Conservation (phyloP, 2,113 vertebrate genomes). For the Nycticorax nycticorax region DNA sequence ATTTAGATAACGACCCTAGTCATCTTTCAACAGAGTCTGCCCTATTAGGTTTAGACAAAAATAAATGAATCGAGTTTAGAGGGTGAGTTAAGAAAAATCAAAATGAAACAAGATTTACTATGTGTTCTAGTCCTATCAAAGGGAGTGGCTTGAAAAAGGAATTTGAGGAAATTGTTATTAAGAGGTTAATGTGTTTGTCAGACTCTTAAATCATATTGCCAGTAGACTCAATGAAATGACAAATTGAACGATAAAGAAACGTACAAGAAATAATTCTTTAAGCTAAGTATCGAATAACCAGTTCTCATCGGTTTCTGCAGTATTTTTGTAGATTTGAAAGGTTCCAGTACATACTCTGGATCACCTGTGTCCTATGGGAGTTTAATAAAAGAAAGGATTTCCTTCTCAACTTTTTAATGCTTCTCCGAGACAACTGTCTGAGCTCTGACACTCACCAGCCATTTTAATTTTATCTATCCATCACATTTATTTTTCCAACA, state of each 20-base stretch:
- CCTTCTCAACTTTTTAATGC: neutral
- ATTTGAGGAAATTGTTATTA: neutral
- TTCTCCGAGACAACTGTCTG: neutral
- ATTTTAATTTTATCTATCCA: neutral
- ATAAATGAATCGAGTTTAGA: neutral
- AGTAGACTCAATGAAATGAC: neutral
- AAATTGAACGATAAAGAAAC: neutral
- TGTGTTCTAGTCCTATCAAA: neutral
- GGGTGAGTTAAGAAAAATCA: neutral
- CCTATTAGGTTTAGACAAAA: neutral
- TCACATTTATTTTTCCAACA: neutral
- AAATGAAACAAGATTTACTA: neutral
- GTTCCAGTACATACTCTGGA: neutral
- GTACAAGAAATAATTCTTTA: neutral
- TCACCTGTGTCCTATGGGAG: neutral
- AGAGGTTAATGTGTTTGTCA: constrained; percentile 27
- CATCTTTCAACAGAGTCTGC: neutral
- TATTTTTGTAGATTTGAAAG: neutral
- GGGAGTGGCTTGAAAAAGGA: neutral
- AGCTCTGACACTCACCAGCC: neutral
- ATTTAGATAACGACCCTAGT: neutral
- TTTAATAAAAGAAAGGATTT: neutral
- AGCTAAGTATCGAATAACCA: neutral
- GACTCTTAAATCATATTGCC: neutral
- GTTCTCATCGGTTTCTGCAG: neutral